These are phyloP conservation scores for Alosa alosa DNA, from an alignment of 2,113 vertebrate genomes.

Conservation along the genomic window DNA sequence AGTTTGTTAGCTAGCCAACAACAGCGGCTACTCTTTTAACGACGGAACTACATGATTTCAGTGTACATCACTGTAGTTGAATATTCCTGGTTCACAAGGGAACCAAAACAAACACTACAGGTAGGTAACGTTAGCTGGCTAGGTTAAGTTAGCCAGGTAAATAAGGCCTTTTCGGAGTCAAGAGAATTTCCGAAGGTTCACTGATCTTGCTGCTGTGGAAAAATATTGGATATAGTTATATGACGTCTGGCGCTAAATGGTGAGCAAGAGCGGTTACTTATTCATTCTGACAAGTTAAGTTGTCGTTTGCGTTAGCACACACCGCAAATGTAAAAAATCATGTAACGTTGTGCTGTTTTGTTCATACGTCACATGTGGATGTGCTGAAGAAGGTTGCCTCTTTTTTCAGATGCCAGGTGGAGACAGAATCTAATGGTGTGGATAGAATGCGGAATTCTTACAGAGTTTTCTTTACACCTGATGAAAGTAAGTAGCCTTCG, in stretches of 20 bases:
- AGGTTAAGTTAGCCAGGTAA: neutral
- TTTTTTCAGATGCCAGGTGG: constrained; percentile 37
- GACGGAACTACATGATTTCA: neutral
- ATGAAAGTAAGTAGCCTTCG: constrained; percentile 42
- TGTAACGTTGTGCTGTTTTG: neutral
- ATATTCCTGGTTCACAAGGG: neutral
- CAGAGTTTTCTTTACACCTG: constrained; percentile 46
- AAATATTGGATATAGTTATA: neutral
- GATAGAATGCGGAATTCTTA: constrained; percentile 68
- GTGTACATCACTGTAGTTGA: neutral
- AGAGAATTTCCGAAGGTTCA: neutral
- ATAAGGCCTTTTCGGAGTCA: neutral
- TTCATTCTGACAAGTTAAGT: neutral
- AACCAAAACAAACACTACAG: neutral
- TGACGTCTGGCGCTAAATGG: neutral
- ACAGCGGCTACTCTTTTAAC: neutral
- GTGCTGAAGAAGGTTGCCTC: neutral
- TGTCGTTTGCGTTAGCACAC: neutral
- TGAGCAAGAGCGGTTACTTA: neutral
- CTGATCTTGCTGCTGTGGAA: neutral
- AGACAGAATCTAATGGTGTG: constrained; percentile 70
- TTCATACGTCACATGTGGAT: neutral
- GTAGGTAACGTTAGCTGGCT: neutral
- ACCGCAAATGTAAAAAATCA: neutral
- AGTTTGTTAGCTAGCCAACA: neutral